A percentile compares a stretch with the other conserved stretches of the same genome.
These are phyloP conservation scores for Araneus ventricosus DNA, from an alignment of 1,140 invertebrate genomes.

Conservation along the genomic window DNA sequence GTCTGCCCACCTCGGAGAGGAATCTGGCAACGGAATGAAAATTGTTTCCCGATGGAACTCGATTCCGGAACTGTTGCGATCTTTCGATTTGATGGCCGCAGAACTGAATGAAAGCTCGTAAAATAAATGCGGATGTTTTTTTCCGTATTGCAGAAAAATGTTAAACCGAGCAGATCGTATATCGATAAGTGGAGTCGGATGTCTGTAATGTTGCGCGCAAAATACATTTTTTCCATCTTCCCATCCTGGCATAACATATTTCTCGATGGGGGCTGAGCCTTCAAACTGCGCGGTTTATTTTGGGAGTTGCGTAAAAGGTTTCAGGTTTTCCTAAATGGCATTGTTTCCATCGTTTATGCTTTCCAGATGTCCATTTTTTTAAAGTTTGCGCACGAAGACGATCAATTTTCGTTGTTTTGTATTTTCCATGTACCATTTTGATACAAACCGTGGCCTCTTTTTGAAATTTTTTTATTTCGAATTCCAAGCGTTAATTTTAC, in stretches of 20 bases:
- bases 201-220: neutral
- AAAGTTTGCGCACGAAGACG: no score
- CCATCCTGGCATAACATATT: neutral
- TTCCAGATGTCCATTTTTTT: no score
- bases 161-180: neutral
- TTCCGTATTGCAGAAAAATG: neutral
- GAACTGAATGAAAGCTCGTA: constrained; percentile 8
- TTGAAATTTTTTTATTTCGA: no score
- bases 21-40: neutral
- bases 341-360: no score
- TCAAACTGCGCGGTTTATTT: no score
- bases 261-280: neutral
- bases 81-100: neutral
- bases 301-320: no score
- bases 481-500: no score
- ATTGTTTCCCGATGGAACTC: neutral
- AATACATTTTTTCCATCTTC: neutral
- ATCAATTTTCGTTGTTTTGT: no score
- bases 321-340: no score
- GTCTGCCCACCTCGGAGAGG: neutral
- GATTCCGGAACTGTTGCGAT: neutral
- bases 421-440: no score
- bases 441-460: no score
- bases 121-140: neutral
- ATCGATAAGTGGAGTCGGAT: neutral